These are phyloP conservation scores for Apostichopus leukothele DNA, from an alignment of 53 echinoderm and acorn worm genomes.

Conservation along the genomic window DNA sequence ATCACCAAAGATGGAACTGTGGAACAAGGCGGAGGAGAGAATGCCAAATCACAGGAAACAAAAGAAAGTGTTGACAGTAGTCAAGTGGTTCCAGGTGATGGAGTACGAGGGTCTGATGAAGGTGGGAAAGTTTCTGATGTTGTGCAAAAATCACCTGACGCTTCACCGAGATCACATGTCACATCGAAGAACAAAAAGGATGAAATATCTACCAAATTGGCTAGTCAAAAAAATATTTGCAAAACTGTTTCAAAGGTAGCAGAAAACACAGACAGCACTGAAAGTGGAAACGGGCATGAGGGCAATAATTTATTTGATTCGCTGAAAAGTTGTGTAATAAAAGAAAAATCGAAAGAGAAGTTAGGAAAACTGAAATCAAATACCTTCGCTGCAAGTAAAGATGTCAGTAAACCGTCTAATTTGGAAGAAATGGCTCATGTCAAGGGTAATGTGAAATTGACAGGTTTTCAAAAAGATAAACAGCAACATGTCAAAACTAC, in stretches of 20 bases:
- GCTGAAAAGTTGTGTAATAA: slow-evolving; percentile 18
- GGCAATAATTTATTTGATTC: slow-evolving; percentile 22
- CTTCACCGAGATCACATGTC: not conserved
- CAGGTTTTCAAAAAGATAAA: not conserved
- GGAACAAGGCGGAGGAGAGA: not conserved
- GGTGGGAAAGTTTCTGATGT: not conserved
- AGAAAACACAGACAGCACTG: not conserved
- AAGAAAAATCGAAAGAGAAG: not conserved
- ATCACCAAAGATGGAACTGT: not conserved
- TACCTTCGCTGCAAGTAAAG: not conserved
- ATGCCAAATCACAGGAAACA: not conserved
- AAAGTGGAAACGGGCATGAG: slow-evolving; percentile 21
- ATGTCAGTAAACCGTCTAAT: not conserved
- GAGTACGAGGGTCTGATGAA: not conserved
- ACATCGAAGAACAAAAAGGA: not conserved
- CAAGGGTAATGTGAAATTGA: not conserved
- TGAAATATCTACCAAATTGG: not conserved
- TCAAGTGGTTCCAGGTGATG: not conserved
- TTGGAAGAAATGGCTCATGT: not conserved
- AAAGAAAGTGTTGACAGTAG: not conserved
- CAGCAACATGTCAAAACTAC: not conserved
- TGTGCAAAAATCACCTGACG: not conserved
- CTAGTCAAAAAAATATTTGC: not conserved
- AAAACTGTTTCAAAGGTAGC: not conserved
- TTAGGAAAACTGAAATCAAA: not conserved